Conservation (phyloP, 2,888 invertebrate genomes). For the Ectropis crepuscularia region DNA sequence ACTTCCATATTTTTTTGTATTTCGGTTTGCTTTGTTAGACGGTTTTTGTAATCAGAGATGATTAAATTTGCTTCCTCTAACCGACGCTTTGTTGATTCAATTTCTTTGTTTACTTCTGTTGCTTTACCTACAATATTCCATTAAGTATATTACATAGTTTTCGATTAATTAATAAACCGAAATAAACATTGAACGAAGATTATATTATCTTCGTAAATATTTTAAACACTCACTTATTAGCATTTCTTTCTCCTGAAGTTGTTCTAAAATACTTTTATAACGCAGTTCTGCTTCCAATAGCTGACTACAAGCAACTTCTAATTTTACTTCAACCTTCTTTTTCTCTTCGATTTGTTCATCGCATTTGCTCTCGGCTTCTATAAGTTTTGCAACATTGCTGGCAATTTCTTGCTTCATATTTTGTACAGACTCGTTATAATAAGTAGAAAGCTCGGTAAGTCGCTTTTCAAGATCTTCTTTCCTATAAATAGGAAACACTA, state of each 20-base stretch:
- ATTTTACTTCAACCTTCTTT: conserved; percentile 53
- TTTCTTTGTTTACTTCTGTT: conserved; percentile 45
- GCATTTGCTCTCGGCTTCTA: conserved; percentile 66
- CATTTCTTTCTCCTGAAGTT: conserved; percentile 10
- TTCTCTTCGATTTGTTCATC: conserved; percentile 59
- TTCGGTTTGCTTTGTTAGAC: conserved; percentile 52
- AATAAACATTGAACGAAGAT: too few relatives aligned
- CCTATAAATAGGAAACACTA: conserved; percentile 46
- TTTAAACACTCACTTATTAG: conserved; percentile 9
- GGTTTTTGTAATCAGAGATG: conserved; percentile 55
- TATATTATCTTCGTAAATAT: too few relatives aligned
- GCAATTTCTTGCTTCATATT: conserved; percentile 62
- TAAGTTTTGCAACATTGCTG: conserved; percentile 55
- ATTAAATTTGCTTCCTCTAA: conserved; percentile 54
- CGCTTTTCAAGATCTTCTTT: conserved; percentile 71
- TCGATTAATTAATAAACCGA: too few relatives aligned
- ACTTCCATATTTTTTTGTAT: conserved; percentile 64
- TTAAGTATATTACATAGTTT: too few relatives aligned
- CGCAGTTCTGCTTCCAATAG: conserved; percentile 59
- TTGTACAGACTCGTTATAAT: conserved; percentile 64
- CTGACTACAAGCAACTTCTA: conserved; percentile 55
- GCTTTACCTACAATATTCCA: conserved; percentile 43
- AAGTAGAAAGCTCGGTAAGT: conserved; percentile 59
- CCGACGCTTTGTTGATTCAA: conserved; percentile 52
- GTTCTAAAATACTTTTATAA: conserved; percentile 47